These are phyloP conservation scores for Iguana delicatissima DNA, from an alignment of 2,797 vertebrate genomes.

Conservation along the genomic window DNA sequence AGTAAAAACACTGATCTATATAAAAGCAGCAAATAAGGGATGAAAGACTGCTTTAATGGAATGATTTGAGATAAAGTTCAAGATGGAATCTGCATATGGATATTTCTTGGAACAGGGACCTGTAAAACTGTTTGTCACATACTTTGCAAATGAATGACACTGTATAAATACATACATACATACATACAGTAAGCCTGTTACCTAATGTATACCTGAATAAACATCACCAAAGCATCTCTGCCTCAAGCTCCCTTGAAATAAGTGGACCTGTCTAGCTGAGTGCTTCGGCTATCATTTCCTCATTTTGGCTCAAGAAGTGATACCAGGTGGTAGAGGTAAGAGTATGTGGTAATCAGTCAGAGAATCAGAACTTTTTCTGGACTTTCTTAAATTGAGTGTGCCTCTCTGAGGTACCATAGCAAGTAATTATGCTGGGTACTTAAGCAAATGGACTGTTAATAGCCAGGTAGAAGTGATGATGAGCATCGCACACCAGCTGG, in stretches of 20 bases:
- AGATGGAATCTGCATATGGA: background rate
- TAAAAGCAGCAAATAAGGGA: constrained; percentile 16
- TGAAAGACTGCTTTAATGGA: constrained; percentile 11
- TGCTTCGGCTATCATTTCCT: constrained; percentile 26
- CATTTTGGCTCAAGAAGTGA: constrained; percentile 75
- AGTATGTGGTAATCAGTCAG: constrained; percentile 74
- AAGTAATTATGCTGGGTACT: constrained; percentile 82
- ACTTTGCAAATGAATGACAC: background rate
- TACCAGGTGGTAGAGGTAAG: constrained; percentile 79
- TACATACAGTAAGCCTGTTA: background rate
- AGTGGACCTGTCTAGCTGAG: background rate
- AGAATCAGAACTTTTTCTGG: constrained; percentile 78
- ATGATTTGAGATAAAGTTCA: background rate
- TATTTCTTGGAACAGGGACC: background rate
- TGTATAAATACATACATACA: background rate
- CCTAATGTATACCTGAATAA: background rate
- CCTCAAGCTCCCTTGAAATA: constrained; percentile 15
- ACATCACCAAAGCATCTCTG: background rate
- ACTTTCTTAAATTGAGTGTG: constrained; percentile 74
- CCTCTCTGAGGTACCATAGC: constrained; percentile 78
- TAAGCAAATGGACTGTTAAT: constrained; percentile 87
- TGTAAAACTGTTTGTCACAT: background rate
- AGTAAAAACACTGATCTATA: background rate
- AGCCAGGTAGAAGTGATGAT: constrained; percentile 83
- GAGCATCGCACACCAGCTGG: constrained; percentile 83